Evolutionary conservation across 35 echinoderm and acorn worm species (phyloP).

Genomic region (Hemicentrotus pulcherrimus): DNA sequence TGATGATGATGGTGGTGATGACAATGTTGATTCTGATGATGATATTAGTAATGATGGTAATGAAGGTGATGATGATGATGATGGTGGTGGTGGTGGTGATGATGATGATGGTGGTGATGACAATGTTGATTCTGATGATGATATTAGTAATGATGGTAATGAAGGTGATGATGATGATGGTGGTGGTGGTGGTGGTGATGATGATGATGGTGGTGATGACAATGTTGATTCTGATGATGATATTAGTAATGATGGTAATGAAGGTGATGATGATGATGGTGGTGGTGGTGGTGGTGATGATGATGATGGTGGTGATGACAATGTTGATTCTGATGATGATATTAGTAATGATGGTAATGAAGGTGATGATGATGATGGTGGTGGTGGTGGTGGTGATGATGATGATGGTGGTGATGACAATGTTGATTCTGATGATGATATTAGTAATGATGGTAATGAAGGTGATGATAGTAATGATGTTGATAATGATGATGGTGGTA

Average conservation of each 20-base stretch:
- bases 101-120: not conserved
- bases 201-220: not conserved
- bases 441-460: no score
- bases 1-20: slow-evolving; percentile 9
- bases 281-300: not conserved
- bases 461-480: no score
- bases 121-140: not conserved
- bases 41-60: no score
- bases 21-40: not conserved
- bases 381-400: no score
- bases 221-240: not conserved
- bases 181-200: not conserved
- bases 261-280: not conserved
- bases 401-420: no score
- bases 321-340: not conserved
- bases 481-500: no score
- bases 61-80: not conserved
- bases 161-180: not conserved
- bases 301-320: not conserved
- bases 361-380: no score
- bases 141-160: not conserved
- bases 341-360: not conserved
- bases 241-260: not conserved
- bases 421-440: no score
- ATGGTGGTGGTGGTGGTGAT: not conserved